Evolutionary conservation across 2,797 vertebrate species (phyloP).

Genomic region (Cirrhinus molitorella): DNA sequence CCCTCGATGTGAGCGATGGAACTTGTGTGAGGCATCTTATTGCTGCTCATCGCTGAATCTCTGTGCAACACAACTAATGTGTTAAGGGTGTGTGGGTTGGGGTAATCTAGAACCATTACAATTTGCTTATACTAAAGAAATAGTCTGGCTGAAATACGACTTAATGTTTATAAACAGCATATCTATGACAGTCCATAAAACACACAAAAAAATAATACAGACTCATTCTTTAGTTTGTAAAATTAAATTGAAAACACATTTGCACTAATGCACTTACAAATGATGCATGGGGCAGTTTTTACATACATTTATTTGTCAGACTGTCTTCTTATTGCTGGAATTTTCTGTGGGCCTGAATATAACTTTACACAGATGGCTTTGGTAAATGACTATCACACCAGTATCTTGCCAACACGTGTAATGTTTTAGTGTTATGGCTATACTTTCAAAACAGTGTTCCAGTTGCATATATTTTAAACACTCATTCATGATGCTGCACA

Average conservation of each 20-base stretch:
- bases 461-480: neutral
- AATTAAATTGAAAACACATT: neutral
- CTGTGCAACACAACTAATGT: conserved; percentile 67
- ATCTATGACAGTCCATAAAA: neutral
- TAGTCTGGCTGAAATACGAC: neutral
- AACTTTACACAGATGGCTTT: neutral
- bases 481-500: neutral
- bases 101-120: neutral
- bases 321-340: neutral
- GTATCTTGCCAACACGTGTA: neutral
- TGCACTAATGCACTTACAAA: neutral
- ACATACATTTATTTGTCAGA: neutral
- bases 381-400: neutral
- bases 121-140: neutral
- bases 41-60: conserved; percentile 97
- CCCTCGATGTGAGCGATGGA: conserved; percentile 98
- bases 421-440: conserved; percentile 1
- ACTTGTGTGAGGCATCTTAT: conserved; percentile 98
- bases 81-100: conserved; percentile 10
- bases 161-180: neutral
- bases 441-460: neutral
- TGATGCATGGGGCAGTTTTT: neutral
- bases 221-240: neutral
- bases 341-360: conserved; percentile 2
- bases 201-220: neutral